Evolutionary conservation across 2,888 invertebrate species (phyloP), one percentile per base, ranked within the genome.

Genomic region (Camponotus fellah): DNA sequence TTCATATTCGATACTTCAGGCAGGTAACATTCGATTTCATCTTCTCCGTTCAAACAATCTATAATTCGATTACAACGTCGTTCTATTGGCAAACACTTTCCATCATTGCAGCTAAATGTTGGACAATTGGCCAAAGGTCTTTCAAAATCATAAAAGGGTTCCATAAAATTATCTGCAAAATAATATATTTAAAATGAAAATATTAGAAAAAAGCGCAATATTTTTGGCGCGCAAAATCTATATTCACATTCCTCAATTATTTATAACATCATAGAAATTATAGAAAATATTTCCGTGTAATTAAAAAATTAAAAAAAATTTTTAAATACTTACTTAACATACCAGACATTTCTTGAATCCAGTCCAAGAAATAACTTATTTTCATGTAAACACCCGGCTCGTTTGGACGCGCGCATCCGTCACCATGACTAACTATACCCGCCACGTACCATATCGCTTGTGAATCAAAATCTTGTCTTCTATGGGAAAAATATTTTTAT

Each of bases 391-490:
- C 98, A 2, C 98, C 98, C 26, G 98, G 97, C 93, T 98, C 97
- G 85, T 96, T 96, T 75, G 97, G 96, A 87, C 97, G 96, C 32
- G 96, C 98, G 94, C 98, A 98, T 3, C 98, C 98, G 91, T 97
- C 97, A 37, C 98, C 98, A 92, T 98, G 98, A 92, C 98, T 98
- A 0, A 98, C 97, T 74, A 98, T 96, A 0, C 98, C 98, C 6
- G 97, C 98, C 85, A 98, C 95, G 93, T 97, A 98, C 97, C 97
- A 98, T 26, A 26, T 26, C 26, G 26, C 2, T 92, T 97, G 97
- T 86, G 96, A 96, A 0, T 95, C 94, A 91, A 96, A 96, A 82
- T 95, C 95, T 60, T 97, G 96, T 94, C 97, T 97, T 93, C 96
- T 95, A 80, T n/a, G 21, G 10, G 32, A 53, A 12, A 8, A 26